phyloP scores from a whole-genome alignment of 2,888 invertebrate species.

The Platycheirus albimanus region DNA sequence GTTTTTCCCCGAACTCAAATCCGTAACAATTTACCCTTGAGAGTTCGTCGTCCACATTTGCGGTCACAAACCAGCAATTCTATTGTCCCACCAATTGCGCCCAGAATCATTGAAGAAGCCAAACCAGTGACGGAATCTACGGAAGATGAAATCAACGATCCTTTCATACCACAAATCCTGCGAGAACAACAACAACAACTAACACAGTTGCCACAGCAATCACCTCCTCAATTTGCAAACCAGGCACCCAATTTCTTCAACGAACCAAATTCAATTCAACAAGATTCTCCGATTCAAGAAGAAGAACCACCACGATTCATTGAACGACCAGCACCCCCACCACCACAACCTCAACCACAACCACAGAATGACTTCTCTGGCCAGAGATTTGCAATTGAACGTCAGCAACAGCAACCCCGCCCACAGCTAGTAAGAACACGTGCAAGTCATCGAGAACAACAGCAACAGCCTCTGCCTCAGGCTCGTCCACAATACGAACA shows the following conservation, averaged over 20 bases:
- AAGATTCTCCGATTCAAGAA: slow-evolving; percentile 82
- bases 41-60: slow-evolving; percentile 83
- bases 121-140: slow-evolving; percentile 88
- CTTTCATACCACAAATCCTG: slow-evolving; percentile 83
- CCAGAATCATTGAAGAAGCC: slow-evolving; percentile 81
- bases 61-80: slow-evolving; percentile 83
- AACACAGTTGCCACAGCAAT: slow-evolving; percentile 81
- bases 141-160: slow-evolving; percentile 85
- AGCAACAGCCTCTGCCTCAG: slow-evolving; percentile 75
- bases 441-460: slow-evolving; percentile 76
- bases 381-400: slow-evolving; percentile 80
- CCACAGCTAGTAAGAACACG: slow-evolving; percentile 69
- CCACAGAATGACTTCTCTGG: slow-evolving; percentile 78
- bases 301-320: slow-evolving; percentile 79
- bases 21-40: slow-evolving; percentile 78
- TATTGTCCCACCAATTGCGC: slow-evolving; percentile 83
- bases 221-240: slow-evolving; percentile 78
- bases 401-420: slow-evolving; percentile 75
- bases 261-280: slow-evolving; percentile 80
- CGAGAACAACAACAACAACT: slow-evolving; percentile 80
- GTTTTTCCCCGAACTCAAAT: slow-evolving; percentile 79
- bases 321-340: slow-evolving; percentile 78
- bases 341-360: slow-evolving; percentile 75
- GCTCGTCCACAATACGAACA: slow-evolving; percentile 84
- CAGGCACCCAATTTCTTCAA: slow-evolving; percentile 78